phyloP scores from a whole-genome alignment of 1,140 invertebrate genomes.

The Cataglyphis hispanica region DNA sequence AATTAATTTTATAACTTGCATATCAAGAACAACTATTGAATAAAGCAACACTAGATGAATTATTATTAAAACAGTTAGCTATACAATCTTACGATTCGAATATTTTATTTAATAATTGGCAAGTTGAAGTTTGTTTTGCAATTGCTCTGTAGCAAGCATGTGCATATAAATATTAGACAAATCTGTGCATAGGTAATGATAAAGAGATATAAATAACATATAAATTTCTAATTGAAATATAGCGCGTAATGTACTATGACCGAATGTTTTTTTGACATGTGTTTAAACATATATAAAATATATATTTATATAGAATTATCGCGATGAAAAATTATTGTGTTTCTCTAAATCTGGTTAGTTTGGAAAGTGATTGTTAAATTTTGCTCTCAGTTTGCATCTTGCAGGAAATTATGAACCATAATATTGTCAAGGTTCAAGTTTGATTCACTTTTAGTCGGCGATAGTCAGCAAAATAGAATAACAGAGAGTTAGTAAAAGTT shows the following conservation, averaged over 20 bases:
- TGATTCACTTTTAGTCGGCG: neutral
- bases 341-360: neutral
- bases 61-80: constrained; percentile 32
- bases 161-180: neutral
- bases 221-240: neutral
- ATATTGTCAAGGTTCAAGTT: neutral
- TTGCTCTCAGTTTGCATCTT: neutral
- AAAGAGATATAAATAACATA: neutral
- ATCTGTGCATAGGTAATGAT: neutral
- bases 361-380: neutral
- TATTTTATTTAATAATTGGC: constrained; percentile 10
- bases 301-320: constrained; percentile 15
- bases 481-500: constrained; percentile 22
- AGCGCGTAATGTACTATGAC: neutral
- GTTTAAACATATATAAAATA: neutral
- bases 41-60: constrained; percentile 24
- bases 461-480: constrained; percentile 10
- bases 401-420: neutral
- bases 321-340: neutral
- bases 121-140: constrained; percentile 15
- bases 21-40: constrained; percentile 14
- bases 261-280: no score
- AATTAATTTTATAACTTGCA: constrained; percentile 28
- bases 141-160: neutral
- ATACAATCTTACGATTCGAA: neutral